Evolutionary conservation across 2,113 vertebrate genomes (phyloP), one percentile per base, ranked within the genome.

Genomic region (Brachionichthys hirsutus): DNA sequence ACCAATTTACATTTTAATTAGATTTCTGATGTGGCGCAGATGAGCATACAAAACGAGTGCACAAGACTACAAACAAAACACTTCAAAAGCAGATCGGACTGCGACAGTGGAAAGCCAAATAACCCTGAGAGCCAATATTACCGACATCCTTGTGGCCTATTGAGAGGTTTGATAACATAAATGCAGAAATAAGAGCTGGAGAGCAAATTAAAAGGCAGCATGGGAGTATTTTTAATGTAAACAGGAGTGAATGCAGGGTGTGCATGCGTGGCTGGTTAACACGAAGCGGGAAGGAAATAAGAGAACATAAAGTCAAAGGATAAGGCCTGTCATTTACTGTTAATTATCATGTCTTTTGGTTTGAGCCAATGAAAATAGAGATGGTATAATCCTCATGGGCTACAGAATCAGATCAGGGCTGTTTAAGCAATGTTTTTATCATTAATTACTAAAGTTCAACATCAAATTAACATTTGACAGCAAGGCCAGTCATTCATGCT

Each of bases 341-440:
- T 80, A 81, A 88, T 84, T 81, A 83, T 41, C 62, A 43, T 77
- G 57, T 77, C 54, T 54, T 82, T 77, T 64, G 67, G 54, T 65
- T 19, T 38, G 52, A 82, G 78, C 48, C 73, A 51, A 48, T 67
- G 70, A 76, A 81, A 58, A 70, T 67, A 13, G 17, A 71, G 65
- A 59, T 49, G 1, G 49, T 65, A 3, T 49, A 65, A 75, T 79
- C 78, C 77, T 80, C 50, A n/a, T 70, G 78, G 54, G 59, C 62
- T 36, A 48, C 20, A 72, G 68, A 73, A 41, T n/a, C 72, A 73
- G 71, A 70, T 71, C 70, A 0, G 36, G 22, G 65, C 62, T 43
- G 45, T 73, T 77, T 55, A 54, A 66, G 63, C 75, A 36, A 42
- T 12, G 55, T 48, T 66, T 74, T 70, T 60, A 75, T 75, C 83